These are phyloP conservation scores for Ammodytes dubius DNA, from an alignment of 2,113 vertebrate species.

Conservation along the genomic window DNA sequence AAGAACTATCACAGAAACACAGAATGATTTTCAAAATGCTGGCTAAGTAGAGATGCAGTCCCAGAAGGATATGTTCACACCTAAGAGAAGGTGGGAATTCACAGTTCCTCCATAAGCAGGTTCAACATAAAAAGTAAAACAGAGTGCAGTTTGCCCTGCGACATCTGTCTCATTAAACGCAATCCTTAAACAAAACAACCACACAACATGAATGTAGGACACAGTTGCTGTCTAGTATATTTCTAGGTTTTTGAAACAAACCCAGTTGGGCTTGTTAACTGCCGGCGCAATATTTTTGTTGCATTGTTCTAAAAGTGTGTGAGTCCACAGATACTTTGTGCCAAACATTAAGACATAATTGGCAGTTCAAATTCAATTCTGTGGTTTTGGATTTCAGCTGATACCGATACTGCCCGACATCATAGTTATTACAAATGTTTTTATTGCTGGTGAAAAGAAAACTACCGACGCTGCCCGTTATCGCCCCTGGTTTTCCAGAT, in stretches of 20 bases:
- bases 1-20: constrained; percentile 10
- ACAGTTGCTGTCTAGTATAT: neutral
- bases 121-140: neutral
- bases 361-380: neutral
- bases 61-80: neutral
- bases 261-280: neutral
- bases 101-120: neutral
- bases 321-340: no score
- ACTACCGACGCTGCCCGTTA: no score
- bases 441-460: no score
- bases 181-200: neutral
- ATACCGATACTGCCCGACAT: no score
- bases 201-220: neutral
- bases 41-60: neutral
- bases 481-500: no score
- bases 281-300: neutral
- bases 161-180: neutral
- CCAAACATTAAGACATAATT: no score
- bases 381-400: no score
- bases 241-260: neutral
- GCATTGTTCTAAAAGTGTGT: neutral
- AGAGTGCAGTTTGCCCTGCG: neutral
- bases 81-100: neutral
- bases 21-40: neutral
- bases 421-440: no score